These are phyloP conservation scores for Oryzaephilus surinamensis DNA, from an alignment of 1,140 invertebrate genomes.

Conservation along the genomic window DNA sequence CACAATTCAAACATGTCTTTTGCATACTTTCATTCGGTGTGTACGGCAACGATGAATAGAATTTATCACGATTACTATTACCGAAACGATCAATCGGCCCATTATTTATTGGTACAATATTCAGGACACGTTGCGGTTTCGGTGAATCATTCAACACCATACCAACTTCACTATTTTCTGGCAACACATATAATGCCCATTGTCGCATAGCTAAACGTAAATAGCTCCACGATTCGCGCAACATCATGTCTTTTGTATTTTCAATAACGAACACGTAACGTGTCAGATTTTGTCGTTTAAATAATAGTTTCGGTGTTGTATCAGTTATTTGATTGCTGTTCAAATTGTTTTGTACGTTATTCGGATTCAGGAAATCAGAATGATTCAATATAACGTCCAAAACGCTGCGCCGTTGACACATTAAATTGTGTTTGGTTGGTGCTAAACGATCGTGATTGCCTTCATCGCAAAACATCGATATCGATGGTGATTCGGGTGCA, in stretches of 20 bases:
- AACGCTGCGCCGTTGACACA: constrained; percentile 49
- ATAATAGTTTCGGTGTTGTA: constrained; percentile 36
- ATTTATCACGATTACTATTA: constrained; percentile 33
- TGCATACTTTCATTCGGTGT: constrained; percentile 37
- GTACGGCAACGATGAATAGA: constrained; percentile 42
- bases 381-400: constrained; percentile 51
- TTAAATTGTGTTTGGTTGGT: constrained; percentile 57
- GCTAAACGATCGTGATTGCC: constrained; percentile 48
- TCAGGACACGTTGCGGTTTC: constrained; percentile 24
- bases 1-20: constrained; percentile 41
- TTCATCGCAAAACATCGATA: constrained; percentile 50
- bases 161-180: constrained; percentile 40
- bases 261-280: constrained; percentile 44
- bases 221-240: constrained; percentile 49
- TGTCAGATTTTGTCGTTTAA: constrained; percentile 39
- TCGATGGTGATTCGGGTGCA: constrained; percentile 36
- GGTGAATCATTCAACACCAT: constrained; percentile 37
- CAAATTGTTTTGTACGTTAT: constrained; percentile 6
- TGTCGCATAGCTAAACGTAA: constrained; percentile 45
- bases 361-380: constrained; percentile 40
- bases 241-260: constrained; percentile 43
- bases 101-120: constrained; percentile 21
- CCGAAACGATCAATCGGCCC: constrained; percentile 26
- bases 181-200: constrained; percentile 43
- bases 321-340: constrained; percentile 27